Evolutionary conservation across 2,888 invertebrate genomes (phyloP).

Genomic region (Catocala fraxini): DNA sequence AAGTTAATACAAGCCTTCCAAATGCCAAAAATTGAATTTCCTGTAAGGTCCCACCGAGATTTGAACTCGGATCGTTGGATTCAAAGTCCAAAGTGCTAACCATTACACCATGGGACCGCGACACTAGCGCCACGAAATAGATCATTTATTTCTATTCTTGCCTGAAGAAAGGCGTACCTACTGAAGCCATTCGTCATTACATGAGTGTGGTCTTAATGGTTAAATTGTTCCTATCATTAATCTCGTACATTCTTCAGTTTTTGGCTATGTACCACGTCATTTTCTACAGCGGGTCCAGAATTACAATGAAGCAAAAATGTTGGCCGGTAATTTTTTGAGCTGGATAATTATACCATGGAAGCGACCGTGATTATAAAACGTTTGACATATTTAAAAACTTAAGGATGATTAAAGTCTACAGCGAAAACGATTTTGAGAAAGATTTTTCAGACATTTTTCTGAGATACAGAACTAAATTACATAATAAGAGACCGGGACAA

Average conservation of each 20-base stretch:
- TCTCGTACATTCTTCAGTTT: conserved; percentile 18
- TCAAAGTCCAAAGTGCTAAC: conserved; percentile 94
- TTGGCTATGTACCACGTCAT: conserved; percentile 26
- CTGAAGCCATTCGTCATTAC: not conserved
- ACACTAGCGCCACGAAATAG: conserved; percentile 6
- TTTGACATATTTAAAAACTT: conserved; percentile 63
- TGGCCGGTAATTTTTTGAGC: conserved; percentile 57
- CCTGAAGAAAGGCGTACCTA: not conserved
- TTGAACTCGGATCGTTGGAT: conserved; percentile 94
- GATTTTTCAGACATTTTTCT: conserved; percentile 23
- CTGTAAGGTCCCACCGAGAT: conserved; percentile 91
- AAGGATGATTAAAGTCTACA: conserved; percentile 49
- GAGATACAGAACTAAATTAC: not conserved
- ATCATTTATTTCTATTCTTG: not conserved
- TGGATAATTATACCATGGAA: conserved; percentile 66
- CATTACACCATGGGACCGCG: conserved; percentile 54
- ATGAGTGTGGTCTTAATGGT: conserved; percentile 1
- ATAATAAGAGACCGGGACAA: not conserved
- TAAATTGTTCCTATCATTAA: conserved; percentile 6
- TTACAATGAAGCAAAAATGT: conserved; percentile 68
- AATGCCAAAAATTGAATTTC: conserved; percentile 43
- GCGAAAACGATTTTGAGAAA: conserved; percentile 26
- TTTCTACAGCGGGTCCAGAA: conserved; percentile 45
- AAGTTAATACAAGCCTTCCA: not conserved
- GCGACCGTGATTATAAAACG: conserved; percentile 67